Percentiles rank a stretch among this genome's conserved stretches.
Evolutionary conservation across 2,888 invertebrate genomes (phyloP).

Genomic region (Sylvicola fuscatus): DNA sequence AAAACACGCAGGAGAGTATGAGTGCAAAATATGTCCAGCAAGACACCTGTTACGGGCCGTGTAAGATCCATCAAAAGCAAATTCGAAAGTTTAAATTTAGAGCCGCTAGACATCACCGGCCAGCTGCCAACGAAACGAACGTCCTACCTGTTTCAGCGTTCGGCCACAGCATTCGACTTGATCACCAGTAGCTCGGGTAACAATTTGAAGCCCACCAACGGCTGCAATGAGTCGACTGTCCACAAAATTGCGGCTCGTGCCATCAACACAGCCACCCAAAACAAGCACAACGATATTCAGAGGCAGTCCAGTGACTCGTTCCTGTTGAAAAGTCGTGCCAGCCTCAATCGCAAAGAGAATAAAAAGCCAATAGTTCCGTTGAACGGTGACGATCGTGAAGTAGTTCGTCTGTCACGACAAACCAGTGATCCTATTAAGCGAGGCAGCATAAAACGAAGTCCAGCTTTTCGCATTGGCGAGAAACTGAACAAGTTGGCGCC

Average conservation of each 20-base stretch:
- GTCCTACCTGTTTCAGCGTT: constrained; percentile 8
- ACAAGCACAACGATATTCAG: constrained; percentile 7
- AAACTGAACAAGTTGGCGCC: constrained; percentile 8
- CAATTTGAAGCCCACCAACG: constrained; percentile 6
- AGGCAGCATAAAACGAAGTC: constrained; percentile 30
- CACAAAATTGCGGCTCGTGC: not conserved
- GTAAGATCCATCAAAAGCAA: constrained; percentile 43
- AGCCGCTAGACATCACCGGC: constrained; percentile 7
- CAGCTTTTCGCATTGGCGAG: constrained; percentile 32
- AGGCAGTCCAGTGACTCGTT: constrained; percentile 10
- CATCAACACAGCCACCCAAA: no score
- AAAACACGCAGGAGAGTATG: no score
- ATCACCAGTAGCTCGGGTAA: constrained; percentile 6
- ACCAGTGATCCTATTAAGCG: constrained; percentile 24
- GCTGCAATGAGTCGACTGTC: constrained; percentile 4
- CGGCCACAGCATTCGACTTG: constrained; percentile 11
- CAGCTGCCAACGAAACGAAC: constrained; percentile 1
- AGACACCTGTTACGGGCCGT: constrained; percentile 13
- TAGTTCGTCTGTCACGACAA: constrained; percentile 9
- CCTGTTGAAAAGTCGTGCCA: constrained; percentile 2
- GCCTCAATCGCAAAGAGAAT: not conserved
- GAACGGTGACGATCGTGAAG: not conserved
- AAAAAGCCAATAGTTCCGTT: not conserved
- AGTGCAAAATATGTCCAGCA: no score
- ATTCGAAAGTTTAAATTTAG: constrained; percentile 32